Evolutionary conservation across 2,888 invertebrate species (phyloP).

Genomic region (Monopis laevigella): DNA sequence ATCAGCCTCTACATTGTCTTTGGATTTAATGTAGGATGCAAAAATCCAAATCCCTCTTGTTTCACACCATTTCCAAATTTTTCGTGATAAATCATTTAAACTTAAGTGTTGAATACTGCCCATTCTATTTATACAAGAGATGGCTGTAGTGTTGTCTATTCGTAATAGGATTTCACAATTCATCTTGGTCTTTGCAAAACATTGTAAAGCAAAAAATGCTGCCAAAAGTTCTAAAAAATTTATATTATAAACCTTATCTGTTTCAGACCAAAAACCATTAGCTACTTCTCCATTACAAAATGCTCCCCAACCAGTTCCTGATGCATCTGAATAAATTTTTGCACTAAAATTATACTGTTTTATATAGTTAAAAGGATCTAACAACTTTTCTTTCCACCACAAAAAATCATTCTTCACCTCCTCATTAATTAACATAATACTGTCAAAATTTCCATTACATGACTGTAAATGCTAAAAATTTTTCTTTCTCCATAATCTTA

Average conservation of each 20-base stretch:
- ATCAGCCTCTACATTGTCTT: constrained; percentile 7
- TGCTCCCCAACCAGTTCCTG: constrained; percentile 11
- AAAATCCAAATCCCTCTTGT: constrained; percentile 6
- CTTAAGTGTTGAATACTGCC: constrained; percentile 5
- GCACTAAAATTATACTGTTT: constrained; percentile 1
- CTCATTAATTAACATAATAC: constrained; percentile 2
- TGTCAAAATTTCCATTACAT: constrained; percentile 1
- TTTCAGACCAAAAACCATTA: constrained; percentile 2
- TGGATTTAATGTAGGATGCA: constrained; percentile 10
- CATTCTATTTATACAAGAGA: constrained; percentile 6
- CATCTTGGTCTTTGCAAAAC: neutral
- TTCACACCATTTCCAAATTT: constrained; percentile 12
- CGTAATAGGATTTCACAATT: constrained; percentile 2
- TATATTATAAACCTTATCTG: constrained; percentile 4
- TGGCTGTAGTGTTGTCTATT: constrained; percentile 7
- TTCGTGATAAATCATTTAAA: constrained; percentile 5
- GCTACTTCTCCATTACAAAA: constrained; percentile 8
- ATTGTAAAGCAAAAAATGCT: constrained; percentile 10
- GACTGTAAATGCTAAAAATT: constrained; percentile 1
- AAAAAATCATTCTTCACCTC: constrained; percentile 1
- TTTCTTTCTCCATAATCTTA: constrained; percentile 8
- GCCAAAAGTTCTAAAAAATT: constrained; percentile 12
- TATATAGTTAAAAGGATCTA: neutral
- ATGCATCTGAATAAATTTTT: constrained; percentile 12
- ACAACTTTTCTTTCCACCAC: constrained; percentile 9